Percentiles rank a stretch among this genome's conserved stretches.
These are phyloP conservation scores for Baryphthengus martii DNA, from an alignment of 2,113 vertebrate genomes.

Conservation along the genomic window DNA sequence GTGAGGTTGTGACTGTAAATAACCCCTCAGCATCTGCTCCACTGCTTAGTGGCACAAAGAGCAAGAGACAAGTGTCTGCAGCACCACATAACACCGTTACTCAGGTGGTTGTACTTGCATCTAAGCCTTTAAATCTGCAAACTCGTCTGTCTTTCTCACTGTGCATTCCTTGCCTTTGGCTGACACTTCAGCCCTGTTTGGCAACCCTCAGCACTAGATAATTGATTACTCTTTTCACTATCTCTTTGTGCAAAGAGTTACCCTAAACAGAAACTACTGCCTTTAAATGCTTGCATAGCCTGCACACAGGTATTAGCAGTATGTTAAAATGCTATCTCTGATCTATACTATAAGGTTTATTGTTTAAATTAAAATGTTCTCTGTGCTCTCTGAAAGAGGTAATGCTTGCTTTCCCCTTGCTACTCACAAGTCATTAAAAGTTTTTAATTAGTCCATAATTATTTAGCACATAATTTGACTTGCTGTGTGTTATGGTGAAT, in stretches of 20 bases:
- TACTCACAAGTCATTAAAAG: not conserved
- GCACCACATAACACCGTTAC: not conserved
- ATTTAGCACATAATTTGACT: not conserved
- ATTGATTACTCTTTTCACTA: conserved; percentile 35
- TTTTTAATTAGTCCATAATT: conserved; percentile 27
- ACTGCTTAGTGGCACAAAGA: not conserved
- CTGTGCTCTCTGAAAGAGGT: not conserved
- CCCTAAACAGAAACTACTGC: conserved; percentile 14
- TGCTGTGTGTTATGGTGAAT: fast-evolving
- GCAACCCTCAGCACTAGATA: not conserved
- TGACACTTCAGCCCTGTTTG: conserved; percentile 16
- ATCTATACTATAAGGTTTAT: conserved; percentile 45
- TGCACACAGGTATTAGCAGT: not conserved
- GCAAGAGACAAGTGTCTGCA: not conserved
- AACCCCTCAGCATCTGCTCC: not conserved
- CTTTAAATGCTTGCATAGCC: conserved; percentile 31
- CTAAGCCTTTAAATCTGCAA: not conserved
- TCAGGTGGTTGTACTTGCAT: not conserved
- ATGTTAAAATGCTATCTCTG: not conserved
- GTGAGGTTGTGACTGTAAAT: not conserved
- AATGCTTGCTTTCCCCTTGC: not conserved
- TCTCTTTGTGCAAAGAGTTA: conserved; percentile 31
- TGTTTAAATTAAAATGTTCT: conserved; percentile 58
- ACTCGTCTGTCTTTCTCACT: not conserved
- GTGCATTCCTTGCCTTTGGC: not conserved